Percentiles rank a stretch among this genome's conserved stretches.
These are phyloP conservation scores for Camponotus vicinus DNA, from an alignment of 1,140 invertebrate genomes.

Conservation along the genomic window DNA sequence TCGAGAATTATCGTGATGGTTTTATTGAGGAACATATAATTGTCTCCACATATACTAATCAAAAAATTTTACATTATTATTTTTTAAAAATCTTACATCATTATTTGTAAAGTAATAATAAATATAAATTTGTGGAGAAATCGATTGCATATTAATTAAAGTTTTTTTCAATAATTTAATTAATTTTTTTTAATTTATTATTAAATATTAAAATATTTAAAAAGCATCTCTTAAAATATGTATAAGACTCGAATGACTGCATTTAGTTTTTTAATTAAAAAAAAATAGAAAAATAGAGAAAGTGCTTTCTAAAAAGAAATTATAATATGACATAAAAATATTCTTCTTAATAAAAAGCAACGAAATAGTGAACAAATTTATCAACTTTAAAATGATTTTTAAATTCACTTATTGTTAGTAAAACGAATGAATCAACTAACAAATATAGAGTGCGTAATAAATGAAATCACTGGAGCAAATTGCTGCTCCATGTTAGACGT, in stretches of 20 bases:
- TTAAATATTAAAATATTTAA: neutral
- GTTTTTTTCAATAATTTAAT: no score
- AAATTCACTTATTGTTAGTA: neutral
- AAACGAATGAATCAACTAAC: slow-evolving; percentile 3
- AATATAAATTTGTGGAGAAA: neutral
- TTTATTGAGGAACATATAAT: neutral
- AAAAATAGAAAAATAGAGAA: neutral
- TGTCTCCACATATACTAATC: neutral
- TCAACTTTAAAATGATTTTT: neutral
- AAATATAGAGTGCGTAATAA: slow-evolving; percentile 50
- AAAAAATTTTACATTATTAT: neutral
- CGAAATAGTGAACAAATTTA: neutral
- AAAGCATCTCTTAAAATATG: neutral
- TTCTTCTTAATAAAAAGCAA: neutral
- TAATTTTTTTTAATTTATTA: no score
- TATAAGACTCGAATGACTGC: neutral
- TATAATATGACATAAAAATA: neutral
- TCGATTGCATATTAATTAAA: neutral
- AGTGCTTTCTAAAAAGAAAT: neutral
- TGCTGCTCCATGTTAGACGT: slow-evolving; percentile 49
- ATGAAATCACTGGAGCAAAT: slow-evolving; percentile 61
- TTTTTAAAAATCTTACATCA: no score
- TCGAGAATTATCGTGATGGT: neutral
- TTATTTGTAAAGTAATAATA: neutral
- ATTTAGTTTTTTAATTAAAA: neutral